A percentile compares a stretch with the other conserved stretches of the same genome.
These are phyloP conservation scores for Sitodiplosis mosellana DNA, from an alignment of 1,140 invertebrate genomes.

Conservation along the genomic window DNA sequence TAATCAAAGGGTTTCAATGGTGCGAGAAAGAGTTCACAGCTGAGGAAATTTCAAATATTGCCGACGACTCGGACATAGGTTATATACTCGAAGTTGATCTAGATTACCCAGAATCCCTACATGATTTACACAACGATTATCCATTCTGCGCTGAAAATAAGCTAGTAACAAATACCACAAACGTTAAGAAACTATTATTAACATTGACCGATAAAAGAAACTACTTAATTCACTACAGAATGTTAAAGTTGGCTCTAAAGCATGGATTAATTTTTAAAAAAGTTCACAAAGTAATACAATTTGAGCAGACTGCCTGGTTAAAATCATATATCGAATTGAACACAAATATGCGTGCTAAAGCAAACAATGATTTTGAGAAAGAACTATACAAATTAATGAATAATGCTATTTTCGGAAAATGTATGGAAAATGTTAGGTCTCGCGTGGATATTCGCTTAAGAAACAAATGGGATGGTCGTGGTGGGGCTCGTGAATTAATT, in stretches of 20 bases:
- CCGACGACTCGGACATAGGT: conserved; percentile 23
- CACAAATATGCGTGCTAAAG: conserved; percentile 18
- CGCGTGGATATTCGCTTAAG: conserved; percentile 23
- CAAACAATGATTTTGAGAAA: conserved; percentile 29
- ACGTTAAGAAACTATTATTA: conserved; percentile 18
- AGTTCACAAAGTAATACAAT: conserved; percentile 29
- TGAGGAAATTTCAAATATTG: conserved; percentile 9
- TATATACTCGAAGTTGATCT: conserved; percentile 32
- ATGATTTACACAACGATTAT: conserved; percentile 33
- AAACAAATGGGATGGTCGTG: conserved; percentile 14
- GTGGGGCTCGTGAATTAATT: conserved; percentile 18
- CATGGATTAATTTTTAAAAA: conserved; percentile 26
- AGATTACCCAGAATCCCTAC: conserved; percentile 22
- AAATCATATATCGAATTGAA: conserved; percentile 28
- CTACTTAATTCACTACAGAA: too few species aligned
- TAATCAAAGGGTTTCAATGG: conserved; percentile 27
- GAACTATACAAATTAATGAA: conserved; percentile 31
- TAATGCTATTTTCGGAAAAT: conserved; percentile 29
- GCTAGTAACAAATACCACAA: conserved; percentile 7
- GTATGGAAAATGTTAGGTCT: conserved; percentile 29
- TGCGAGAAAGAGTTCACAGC: too few species aligned
- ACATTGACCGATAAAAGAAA: conserved; percentile 22
- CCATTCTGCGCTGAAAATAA: conserved; percentile 24
- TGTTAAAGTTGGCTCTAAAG: conserved; percentile 27
- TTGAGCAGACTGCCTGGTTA: conserved; percentile 30